Evolutionary conservation across 2,888 invertebrate genomes (phyloP).

Genomic region (Hemithea aestivaria): DNA sequence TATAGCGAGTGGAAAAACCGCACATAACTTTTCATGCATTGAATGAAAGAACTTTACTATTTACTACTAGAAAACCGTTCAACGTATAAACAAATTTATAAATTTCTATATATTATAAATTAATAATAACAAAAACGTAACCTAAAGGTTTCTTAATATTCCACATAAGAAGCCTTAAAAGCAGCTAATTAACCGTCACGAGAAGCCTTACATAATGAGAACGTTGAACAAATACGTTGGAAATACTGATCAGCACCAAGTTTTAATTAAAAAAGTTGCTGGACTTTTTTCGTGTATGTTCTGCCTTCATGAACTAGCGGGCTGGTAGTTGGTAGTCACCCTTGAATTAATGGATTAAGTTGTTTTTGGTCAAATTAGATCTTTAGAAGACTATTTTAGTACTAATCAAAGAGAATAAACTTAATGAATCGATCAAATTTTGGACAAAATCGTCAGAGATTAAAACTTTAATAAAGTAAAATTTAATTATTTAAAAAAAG

Average conservation of each 20-base stretch:
- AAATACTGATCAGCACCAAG: slow-evolving; percentile 27
- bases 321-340: slow-evolving; percentile 14
- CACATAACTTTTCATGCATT: too few species aligned
- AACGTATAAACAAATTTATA: too few species aligned
- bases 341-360: slow-evolving; percentile 6
- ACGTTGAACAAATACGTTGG: slow-evolving; percentile 22
- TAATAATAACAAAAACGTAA: not conserved
- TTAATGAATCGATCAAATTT: too few species aligned
- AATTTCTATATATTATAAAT: too few species aligned
- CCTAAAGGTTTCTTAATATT: slow-evolving; percentile 13
- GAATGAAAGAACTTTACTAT: too few species aligned
- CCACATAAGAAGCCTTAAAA: slow-evolving; percentile 10
- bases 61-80: too few species aligned
- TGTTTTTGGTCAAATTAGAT: not conserved
- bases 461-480: too few species aligned
- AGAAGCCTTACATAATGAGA: slow-evolving; percentile 19
- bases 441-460: too few species aligned
- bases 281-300: slow-evolving; percentile 22
- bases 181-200: slow-evolving; percentile 16
- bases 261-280: slow-evolving; percentile 31
- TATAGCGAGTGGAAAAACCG: too few species aligned
- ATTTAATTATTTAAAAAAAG: too few species aligned
- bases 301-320: slow-evolving; percentile 6
- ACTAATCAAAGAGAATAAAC: too few species aligned
- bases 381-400: too few species aligned